Conservation (phyloP, 2,113 vertebrate species). For the Recurvirostra avosetta region DNA sequence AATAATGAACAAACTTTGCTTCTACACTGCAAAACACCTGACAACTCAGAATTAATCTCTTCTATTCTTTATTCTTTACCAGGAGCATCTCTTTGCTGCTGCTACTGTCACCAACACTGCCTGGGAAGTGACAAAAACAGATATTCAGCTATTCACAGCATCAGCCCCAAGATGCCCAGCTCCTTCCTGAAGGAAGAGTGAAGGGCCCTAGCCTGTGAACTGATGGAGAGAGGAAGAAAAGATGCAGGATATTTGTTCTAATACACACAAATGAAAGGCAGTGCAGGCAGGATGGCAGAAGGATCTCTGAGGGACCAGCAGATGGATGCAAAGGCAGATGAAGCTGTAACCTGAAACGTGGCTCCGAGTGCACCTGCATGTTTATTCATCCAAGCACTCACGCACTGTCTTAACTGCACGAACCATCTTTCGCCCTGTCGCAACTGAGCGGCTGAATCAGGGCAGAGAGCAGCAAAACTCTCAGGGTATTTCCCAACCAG, state of each 20-base stretch:
- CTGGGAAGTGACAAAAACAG: background rate
- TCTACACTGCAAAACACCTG: background rate
- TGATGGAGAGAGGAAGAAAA: background rate
- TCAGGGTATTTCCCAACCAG: background rate
- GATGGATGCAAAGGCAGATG: rapidly evolving
- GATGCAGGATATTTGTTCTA: background rate
- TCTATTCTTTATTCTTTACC: background rate
- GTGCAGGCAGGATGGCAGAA: background rate
- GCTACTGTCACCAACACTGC: background rate
- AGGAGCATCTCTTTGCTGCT: background rate
- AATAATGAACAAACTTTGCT: background rate
- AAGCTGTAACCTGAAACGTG: background rate
- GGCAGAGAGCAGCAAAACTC: background rate
- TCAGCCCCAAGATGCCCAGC: background rate
- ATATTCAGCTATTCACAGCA: background rate
- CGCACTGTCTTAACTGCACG: rapidly evolving
- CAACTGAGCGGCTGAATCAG: background rate
- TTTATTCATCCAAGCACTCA: background rate
- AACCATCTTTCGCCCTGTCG: background rate
- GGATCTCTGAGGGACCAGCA: background rate
- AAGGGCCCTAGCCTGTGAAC: too few relatives aligned
- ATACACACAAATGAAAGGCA: rapidly evolving
- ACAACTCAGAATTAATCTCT: background rate
- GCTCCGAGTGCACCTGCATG: background rate
- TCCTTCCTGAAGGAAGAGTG: background rate